phyloP scores from a whole-genome alignment of 1,140 invertebrate genomes.

The Ceratina japonica region DNA sequence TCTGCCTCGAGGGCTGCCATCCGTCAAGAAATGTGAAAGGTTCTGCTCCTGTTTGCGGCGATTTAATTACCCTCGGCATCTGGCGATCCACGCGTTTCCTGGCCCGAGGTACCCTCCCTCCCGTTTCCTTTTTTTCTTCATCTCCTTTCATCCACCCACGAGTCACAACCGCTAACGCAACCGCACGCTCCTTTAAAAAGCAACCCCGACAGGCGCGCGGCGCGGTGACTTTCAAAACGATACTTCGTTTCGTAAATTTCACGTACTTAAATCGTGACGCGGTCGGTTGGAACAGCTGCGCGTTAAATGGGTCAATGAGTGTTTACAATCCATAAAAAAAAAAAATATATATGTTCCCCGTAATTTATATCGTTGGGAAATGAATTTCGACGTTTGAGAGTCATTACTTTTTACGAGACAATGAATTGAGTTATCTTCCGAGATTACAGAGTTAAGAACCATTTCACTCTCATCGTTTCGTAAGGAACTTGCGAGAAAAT shows the following conservation, averaged over 20 bases:
- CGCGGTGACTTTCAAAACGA: neutral
- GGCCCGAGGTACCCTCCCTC: conserved; percentile 2
- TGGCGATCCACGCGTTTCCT: conserved; percentile 49
- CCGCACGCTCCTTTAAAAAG: neutral
- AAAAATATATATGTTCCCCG: too few relatives aligned
- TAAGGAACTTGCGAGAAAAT: too few relatives aligned
- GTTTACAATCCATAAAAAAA: neutral
- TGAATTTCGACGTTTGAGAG: too few relatives aligned
- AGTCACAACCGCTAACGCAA: conserved; percentile 18
- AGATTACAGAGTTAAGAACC: neutral
- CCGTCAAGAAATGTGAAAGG: conserved; percentile 50
- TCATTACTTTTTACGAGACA: too few relatives aligned
- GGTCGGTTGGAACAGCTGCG: neutral
- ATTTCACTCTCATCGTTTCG: neutral
- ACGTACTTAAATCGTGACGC: neutral
- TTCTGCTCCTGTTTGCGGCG: conserved; percentile 54
- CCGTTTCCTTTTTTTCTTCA: neutral
- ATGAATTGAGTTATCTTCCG: too few relatives aligned
- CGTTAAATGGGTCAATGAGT: neutral
- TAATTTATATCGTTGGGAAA: too few relatives aligned
- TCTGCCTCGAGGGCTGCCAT: conserved; percentile 38
- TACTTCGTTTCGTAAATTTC: neutral
- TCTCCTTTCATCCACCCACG: conserved; percentile 29
- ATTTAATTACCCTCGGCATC: conserved; percentile 59
- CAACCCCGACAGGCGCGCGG: too few relatives aligned